Evolutionary conservation across 1,140 invertebrate genomes (phyloP).

Genomic region (Rhopalosiphum maidis): DNA sequence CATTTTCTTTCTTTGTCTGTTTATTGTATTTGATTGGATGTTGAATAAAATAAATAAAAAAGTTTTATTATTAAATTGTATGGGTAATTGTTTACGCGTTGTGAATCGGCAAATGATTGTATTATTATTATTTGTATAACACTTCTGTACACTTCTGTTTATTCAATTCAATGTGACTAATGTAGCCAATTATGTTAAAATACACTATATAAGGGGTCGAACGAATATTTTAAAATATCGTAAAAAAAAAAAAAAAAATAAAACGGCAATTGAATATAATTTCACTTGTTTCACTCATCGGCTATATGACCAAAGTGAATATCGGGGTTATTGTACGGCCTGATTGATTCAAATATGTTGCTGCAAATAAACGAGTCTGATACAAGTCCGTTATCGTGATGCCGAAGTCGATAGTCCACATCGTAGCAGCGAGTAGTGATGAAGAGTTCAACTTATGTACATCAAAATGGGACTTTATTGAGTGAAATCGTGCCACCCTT

Average conservation of each 20-base stretch:
- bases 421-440: not conserved
- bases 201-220: not conserved
- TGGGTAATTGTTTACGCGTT: not conserved
- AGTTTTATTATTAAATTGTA: not conserved
- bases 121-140: not conserved
- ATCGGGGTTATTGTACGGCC: not conserved
- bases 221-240: not conserved
- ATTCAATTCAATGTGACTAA: not conserved
- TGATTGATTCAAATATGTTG: not conserved
- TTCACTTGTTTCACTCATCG: not conserved
- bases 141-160: not conserved
- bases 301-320: not conserved
- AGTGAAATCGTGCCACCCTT: not conserved
- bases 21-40: slow-evolving; percentile 13
- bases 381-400: not conserved
- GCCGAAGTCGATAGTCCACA: not conserved
- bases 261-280: not conserved
- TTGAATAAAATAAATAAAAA: not conserved
- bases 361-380: not conserved
- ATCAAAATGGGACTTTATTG: not conserved
- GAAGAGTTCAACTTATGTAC: not conserved
- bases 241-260: not conserved
- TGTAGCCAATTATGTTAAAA: slow-evolving; percentile 17
- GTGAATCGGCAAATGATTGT: not conserved
- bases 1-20: not conserved